Conservation (phyloP, 1,140 invertebrate genomes). For the Aphelenchoides fujianensis region DNA sequence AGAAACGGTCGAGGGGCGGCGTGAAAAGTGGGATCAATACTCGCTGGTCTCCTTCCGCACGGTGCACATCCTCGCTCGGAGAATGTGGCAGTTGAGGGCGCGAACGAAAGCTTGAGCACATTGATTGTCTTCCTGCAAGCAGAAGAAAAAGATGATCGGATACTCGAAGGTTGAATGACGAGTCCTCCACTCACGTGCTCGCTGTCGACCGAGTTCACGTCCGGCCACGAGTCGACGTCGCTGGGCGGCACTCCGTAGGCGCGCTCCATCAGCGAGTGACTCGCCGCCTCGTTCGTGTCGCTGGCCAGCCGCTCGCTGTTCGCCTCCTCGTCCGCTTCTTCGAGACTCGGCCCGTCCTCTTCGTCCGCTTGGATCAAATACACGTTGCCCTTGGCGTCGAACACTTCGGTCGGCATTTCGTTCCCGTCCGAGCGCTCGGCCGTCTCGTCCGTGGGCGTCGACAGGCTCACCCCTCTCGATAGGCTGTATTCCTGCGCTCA, state of each 20-base stretch:
- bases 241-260: background rate
- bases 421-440: background rate
- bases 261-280: background rate
- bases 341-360: background rate
- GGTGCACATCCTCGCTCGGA: background rate
- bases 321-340: background rate
- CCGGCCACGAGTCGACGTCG: background rate
- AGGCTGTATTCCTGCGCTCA: background rate
- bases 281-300: background rate
- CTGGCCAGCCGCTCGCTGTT: background rate
- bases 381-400: conserved; percentile 15
- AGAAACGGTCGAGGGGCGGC: no score
- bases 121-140: background rate
- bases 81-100: background rate
- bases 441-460: conserved; percentile 7
- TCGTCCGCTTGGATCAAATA: background rate
- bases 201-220: background rate
- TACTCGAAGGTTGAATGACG: no score
- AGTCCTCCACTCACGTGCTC: background rate
- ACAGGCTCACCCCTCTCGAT: background rate
- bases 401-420: conserved; percentile 8
- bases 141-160: no score
- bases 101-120: background rate
- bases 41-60: background rate
- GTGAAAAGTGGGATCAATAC: no score